Evolutionary conservation across 2,113 vertebrate genomes (phyloP), one percentile per base, ranked within the genome.

Genomic region (Mustelus asterias): DNA sequence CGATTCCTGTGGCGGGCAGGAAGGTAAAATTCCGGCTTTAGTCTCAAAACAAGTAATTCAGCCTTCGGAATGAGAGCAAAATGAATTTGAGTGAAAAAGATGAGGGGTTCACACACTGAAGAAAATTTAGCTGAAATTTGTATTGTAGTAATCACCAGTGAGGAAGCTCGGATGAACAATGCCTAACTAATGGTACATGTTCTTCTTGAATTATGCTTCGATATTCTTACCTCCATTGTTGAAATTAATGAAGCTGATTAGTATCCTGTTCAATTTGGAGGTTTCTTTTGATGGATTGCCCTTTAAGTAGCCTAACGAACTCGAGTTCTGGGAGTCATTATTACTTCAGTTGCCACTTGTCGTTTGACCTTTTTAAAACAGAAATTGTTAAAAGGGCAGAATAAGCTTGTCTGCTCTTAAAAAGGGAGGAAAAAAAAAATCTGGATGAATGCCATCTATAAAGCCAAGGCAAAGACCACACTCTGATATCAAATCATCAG

Each of bases 241-340:
- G 88, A 29, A 92, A 63, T 92, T 92, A 92, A 92, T 92, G 29
- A 92, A 92, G 54, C 58, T 63, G 88, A 92, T 92, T 92, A 92
- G 54, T 92, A 92, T 58, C 58, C 58, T 92, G 58, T 92, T 29
- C 88, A 92, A 14, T 92, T 92, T 90, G 54, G 26, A 90, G 54
- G 88, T 90, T 63, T 90, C 14, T 63, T 92, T 60, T 60, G 58
- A 60, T 63, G 1, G 24, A 4, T 63, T 60, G 88, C 29, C 54
- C 80, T 83, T 92, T 63, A 92, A 63, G 33, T 90, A 92, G 18
- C 54, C 58, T 24, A 63, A 92, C 1, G 29, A 63, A 63, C 26
- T n/a, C 1, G 88, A 63, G 54, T 63, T 92, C 54, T 63, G 88
- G 33, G 54, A 92, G 58, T 58, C 58, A 63, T 60, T 48, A 58